Evolutionary conservation across 2,797 vertebrate species (phyloP), one percentile per base, ranked within the genome.

Genomic region (Neostethus bicornis): DNA sequence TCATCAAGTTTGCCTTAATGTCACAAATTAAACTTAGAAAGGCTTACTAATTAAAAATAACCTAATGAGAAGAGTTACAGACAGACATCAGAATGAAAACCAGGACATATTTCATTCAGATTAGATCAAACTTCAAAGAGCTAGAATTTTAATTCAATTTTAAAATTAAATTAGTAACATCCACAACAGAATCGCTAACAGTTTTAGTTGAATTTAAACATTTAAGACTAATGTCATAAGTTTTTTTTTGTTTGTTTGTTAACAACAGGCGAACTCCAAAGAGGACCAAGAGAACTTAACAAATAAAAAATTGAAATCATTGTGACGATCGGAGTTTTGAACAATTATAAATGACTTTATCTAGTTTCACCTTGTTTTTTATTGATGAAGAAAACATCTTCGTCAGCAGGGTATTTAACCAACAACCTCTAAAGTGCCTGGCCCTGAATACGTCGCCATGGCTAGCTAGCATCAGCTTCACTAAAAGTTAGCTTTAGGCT

Each of bases 401-500:
- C 14, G 12, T 16, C 24, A 42, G n/a, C n/a, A 58, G 60, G 49
- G 39, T 35, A 57, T 61, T 70, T 56, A 52, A 71, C n/a, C 39
- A 21, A 35, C n/a, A 66, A 63, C 44, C 75, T 67, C 38, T 42
- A 37, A 71, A 49, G 14, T 60, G 66, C 21, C 57, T 80, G 79
- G 79, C 86, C 83, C 81, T 65, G 66, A 38, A 80, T 72, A 75
- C 73, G 79, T 84, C 80, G 82, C 81, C 73, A 80, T 54, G 57
- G 83, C 84, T 84, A 83, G 80, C 80, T 80, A 85, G 83, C 83
- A 73, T 79, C 77, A 75, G 80, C 68, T 75, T 55, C 46, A 77
- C 69, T 75, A 79, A 86, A 87, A 87, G 76, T 88, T 86, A 84
- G 89, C 89, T 66, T 14, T 38, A 25, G 20, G 87, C 85, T 89